These are phyloP conservation scores for Caenorhabditis tropicalis DNA, from an alignment of 1,140 invertebrate genomes.

Conservation along the genomic window DNA sequence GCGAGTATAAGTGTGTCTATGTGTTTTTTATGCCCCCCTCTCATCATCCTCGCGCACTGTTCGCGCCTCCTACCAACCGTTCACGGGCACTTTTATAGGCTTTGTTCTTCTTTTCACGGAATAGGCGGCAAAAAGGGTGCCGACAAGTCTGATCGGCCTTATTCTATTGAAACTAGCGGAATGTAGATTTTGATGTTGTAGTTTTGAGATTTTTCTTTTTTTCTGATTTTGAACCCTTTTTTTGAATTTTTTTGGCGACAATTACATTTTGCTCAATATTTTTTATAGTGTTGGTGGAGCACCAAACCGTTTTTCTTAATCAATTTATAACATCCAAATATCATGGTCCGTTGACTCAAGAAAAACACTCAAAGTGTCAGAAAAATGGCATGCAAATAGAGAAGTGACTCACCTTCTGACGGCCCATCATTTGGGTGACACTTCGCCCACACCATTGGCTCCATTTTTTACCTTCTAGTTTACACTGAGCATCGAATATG, in stretches of 20 bases:
- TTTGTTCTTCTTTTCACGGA: slow-evolving; percentile 38
- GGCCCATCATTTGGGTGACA: slow-evolving; percentile 39
- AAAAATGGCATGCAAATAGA: slow-evolving; percentile 44
- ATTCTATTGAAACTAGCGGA: slow-evolving; percentile 16
- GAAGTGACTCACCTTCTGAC: background rate
- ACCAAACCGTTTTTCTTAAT: background rate
- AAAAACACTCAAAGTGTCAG: slow-evolving; percentile 31
- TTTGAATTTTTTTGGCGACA: no score
- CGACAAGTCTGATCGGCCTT: slow-evolving; percentile 26
- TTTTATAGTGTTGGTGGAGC: no score
- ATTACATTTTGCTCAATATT: no score
- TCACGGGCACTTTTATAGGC: slow-evolving; percentile 42
- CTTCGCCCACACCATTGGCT: slow-evolving; percentile 2
- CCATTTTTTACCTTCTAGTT: background rate
- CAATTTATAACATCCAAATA: background rate
- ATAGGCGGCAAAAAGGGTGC: slow-evolving; percentile 32
- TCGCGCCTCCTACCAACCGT: background rate
- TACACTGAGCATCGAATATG: background rate
- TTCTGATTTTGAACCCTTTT: no score
- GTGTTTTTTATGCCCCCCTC: background rate
- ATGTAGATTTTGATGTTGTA: slow-evolving; percentile 10
- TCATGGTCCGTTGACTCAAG: background rate
- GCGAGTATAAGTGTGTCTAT: slow-evolving; percentile 3
- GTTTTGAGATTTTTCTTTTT: slow-evolving; percentile 2
- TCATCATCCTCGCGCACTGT: slow-evolving; percentile 12